phyloP scores from a whole-genome alignment of 2,113 vertebrate species.

The Etheostoma cragini region DNA sequence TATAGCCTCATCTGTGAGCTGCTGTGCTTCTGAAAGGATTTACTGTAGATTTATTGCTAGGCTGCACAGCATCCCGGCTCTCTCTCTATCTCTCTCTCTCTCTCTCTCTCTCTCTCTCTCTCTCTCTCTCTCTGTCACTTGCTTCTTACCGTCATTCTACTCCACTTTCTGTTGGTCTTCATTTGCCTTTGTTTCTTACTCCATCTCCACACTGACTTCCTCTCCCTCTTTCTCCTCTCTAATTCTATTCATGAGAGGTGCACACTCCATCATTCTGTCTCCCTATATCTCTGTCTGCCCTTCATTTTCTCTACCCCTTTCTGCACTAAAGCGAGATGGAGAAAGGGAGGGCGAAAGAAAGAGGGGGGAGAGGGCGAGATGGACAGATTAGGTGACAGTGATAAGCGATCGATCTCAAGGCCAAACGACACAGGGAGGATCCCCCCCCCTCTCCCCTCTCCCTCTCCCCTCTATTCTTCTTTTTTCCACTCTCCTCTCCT shows the following conservation, averaged over 20 bases:
- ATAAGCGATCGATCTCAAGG: slow-evolving; percentile 83
- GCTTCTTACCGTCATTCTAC: slow-evolving; percentile 63
- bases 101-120: slow-evolving; percentile 8
- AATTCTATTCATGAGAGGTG: slow-evolving; percentile 79
- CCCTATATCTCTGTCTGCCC: slow-evolving; percentile 77
- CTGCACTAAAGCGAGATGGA: slow-evolving; percentile 53
- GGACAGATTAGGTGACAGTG: slow-evolving; percentile 82
- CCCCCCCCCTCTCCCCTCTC: not conserved
- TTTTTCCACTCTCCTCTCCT: slow-evolving; percentile 28
- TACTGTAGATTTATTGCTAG: slow-evolving; percentile 55
- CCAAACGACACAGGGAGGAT: slow-evolving; percentile 70
- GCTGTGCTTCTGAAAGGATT: slow-evolving; percentile 48
- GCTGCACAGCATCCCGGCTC: slow-evolving; percentile 23
- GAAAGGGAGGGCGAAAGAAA: slow-evolving; percentile 19
- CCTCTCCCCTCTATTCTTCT: slow-evolving; percentile 38
- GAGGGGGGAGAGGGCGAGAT: slow-evolving; percentile 60
- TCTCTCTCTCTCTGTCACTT: slow-evolving; percentile 44
- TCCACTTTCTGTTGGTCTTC: slow-evolving; percentile 68
- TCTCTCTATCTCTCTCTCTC: slow-evolving; percentile 14
- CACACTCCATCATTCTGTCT: slow-evolving; percentile 82
- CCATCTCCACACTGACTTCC: slow-evolving; percentile 60
- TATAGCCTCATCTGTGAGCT: slow-evolving; percentile 5
- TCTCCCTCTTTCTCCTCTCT: slow-evolving; percentile 64
- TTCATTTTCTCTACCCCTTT: slow-evolving; percentile 78
- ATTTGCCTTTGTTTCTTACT: slow-evolving; percentile 76